Conservation (phyloP, 1,140 invertebrate genomes). For the Ips typographus region DNA sequence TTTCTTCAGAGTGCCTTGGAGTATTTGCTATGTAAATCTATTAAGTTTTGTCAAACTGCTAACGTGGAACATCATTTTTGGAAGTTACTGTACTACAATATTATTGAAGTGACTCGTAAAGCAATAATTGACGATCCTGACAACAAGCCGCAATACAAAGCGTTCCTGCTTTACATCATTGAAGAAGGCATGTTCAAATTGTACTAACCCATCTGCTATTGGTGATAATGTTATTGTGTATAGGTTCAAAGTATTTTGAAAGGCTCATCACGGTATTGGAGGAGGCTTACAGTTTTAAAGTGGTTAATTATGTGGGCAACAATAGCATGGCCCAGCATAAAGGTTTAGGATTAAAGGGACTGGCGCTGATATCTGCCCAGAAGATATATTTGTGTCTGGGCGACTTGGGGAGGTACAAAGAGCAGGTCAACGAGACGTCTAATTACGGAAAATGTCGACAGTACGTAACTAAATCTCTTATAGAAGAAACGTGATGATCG, state of each 20-base stretch:
- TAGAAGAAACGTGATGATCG: not conserved
- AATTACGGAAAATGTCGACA: conserved; percentile 86
- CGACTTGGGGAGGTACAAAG: conserved; percentile 87
- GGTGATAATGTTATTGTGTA: not conserved
- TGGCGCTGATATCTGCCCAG: conserved; percentile 81
- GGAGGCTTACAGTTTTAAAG: conserved; percentile 71
- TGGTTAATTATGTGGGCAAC: conserved; percentile 64
- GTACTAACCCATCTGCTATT: no score
- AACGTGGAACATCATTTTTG: conserved; percentile 90
- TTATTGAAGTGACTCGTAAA: conserved; percentile 81
- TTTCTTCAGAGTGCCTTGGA: conserved; percentile 73
- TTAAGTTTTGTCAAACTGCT: conserved; percentile 85
- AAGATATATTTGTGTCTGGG: conserved; percentile 87
- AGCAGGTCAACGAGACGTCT: conserved; percentile 77
- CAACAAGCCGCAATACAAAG: conserved; percentile 63
- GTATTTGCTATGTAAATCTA: conserved; percentile 74
- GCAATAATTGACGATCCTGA: conserved; percentile 53
- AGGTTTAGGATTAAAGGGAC: conserved; percentile 67
- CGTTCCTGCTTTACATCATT: conserved; percentile 70
- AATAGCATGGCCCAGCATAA: conserved; percentile 59
- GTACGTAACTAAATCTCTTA: conserved; percentile 52
- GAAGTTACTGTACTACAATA: conserved; percentile 90
- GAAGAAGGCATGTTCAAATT: conserved; percentile 61
- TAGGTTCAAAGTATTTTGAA: conserved; percentile 72
- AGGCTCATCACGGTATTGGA: conserved; percentile 73